Conservation (phyloP, 2,113 vertebrate species). For the Neodontobutis hainanensis region DNA sequence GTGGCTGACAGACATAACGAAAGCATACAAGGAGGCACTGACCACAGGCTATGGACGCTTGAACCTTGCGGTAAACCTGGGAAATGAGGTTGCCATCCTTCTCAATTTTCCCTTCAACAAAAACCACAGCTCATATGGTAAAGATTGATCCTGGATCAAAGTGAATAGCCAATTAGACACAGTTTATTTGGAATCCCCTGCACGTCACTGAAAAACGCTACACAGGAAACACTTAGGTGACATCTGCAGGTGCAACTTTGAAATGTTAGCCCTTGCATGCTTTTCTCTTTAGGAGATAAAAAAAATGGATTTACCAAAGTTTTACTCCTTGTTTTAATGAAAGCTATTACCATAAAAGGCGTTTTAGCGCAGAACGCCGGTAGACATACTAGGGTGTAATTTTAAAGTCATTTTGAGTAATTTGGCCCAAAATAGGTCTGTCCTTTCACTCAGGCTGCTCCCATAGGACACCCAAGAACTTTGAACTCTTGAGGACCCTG, state of each 20-base stretch:
- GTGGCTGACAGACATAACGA: constrained; percentile 47
- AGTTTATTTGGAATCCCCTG: constrained; percentile 57
- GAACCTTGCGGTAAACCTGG: constrained; percentile 74
- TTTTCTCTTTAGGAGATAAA: constrained; percentile 28
- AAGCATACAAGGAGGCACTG: constrained; percentile 43
- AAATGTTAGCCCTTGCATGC: constrained; percentile 27
- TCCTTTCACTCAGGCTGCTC: constrained; percentile 58
- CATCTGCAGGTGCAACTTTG: constrained; percentile 63
- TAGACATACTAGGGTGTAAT: constrained; percentile 61
- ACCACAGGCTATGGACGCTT: constrained; percentile 72
- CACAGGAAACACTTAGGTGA: constrained; percentile 64
- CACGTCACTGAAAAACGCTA: constrained; percentile 48
- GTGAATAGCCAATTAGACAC: constrained; percentile 69
- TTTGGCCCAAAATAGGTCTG: constrained; percentile 59
- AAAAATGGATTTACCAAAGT: constrained; percentile 13
- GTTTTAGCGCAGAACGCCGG: constrained; percentile 37
- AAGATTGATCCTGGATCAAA: constrained; percentile 74
- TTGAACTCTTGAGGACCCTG: constrained; percentile 66
- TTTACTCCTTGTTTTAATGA: constrained; percentile 45
- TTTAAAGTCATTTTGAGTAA: constrained; percentile 63
- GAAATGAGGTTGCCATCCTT: constrained; percentile 74
- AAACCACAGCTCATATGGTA: constrained; percentile 71
- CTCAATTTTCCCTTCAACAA: constrained; percentile 67
- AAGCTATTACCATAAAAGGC: constrained; percentile 52
- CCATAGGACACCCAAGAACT: constrained; percentile 69